phyloP scores from a whole-genome alignment of 2,888 invertebrate genomes.

The Rutpela maculata region DNA sequence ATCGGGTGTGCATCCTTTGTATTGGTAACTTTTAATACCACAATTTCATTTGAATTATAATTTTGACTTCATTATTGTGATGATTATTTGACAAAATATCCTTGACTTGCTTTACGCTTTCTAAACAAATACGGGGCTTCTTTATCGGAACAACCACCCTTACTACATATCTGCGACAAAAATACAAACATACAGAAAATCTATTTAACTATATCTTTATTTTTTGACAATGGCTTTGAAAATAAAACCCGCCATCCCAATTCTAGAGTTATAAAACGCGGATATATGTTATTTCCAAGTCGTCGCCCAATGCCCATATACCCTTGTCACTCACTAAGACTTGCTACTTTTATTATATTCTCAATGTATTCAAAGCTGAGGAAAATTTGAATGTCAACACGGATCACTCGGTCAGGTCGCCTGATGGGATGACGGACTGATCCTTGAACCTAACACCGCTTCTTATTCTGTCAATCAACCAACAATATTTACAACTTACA shows the following conservation, averaged over 20 bases:
- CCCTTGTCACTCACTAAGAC: conserved; percentile 66
- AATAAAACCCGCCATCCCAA: conserved; percentile 62
- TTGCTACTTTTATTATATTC: conserved; percentile 69
- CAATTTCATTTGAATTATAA: too few relatives aligned
- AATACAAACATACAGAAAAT: conserved; percentile 48
- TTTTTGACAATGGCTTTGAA: conserved; percentile 61
- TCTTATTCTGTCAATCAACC: conserved; percentile 64
- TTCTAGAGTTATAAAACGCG: conserved; percentile 62
- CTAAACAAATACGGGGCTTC: not conserved
- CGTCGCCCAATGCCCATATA: conserved; percentile 61
- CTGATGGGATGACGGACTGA: conserved; percentile 65
- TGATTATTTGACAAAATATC: too few relatives aligned
- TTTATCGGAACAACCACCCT: conserved; percentile 30
- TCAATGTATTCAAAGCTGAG: conserved; percentile 70
- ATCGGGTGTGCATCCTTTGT: too few relatives aligned
- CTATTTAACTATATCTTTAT: conserved; percentile 64
- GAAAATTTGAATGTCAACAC: conserved; percentile 75
- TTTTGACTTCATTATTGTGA: too few relatives aligned
- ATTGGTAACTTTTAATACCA: too few relatives aligned
- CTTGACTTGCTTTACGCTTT: too few relatives aligned
- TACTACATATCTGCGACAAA: conserved; percentile 13
- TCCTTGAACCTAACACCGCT: conserved; percentile 60
- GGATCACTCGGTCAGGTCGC: conserved; percentile 71
- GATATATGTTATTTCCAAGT: conserved; percentile 61
- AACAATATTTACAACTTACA: conserved; percentile 23